Conservation (phyloP, 2,113 vertebrate species). For the Lucifuga dentata region DNA sequence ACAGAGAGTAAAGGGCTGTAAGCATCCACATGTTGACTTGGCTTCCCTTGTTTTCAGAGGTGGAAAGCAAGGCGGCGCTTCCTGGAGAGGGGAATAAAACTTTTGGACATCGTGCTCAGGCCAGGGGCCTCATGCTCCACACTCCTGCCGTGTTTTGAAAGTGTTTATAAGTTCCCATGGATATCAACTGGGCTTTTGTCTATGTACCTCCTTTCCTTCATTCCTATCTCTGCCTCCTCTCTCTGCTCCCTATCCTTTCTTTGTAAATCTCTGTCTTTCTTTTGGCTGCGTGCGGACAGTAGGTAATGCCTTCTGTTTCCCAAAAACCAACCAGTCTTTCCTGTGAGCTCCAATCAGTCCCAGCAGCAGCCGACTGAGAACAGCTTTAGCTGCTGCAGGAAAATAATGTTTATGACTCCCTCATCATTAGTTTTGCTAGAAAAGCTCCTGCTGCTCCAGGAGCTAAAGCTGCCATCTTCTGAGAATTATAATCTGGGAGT, state of each 20-base stretch:
- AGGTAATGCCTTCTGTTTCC: not conserved
- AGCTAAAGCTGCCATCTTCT: conserved; percentile 7
- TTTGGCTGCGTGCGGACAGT: not conserved
- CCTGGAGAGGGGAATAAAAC: conserved; percentile 35
- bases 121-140: conserved; percentile 57
- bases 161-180: conserved; percentile 78
- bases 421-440: conserved; percentile 22
- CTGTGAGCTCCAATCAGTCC: not conserved
- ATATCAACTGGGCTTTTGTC: conserved; percentile 58
- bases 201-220: conserved; percentile 23
- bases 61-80: conserved; percentile 46
- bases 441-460: not conserved
- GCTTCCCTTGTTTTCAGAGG: conserved; percentile 52
- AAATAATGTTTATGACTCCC: conserved; percentile 21
- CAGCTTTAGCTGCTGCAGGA: conserved; percentile 4
- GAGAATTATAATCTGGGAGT: not conserved
- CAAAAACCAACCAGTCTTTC: conserved; percentile 4
- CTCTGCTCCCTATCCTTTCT: not conserved
- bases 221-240: conserved; percentile 30
- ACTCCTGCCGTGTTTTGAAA: conserved; percentile 68
- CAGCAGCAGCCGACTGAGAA: not conserved
- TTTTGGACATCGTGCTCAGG: conserved; percentile 31
- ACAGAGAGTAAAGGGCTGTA: conserved; percentile 22
- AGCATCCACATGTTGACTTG: conserved; percentile 40
- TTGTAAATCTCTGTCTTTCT: not conserved